These are phyloP conservation scores for Eulemur albifrons DNA, from an alignment of 2,797 vertebrate species.

Conservation along the genomic window DNA sequence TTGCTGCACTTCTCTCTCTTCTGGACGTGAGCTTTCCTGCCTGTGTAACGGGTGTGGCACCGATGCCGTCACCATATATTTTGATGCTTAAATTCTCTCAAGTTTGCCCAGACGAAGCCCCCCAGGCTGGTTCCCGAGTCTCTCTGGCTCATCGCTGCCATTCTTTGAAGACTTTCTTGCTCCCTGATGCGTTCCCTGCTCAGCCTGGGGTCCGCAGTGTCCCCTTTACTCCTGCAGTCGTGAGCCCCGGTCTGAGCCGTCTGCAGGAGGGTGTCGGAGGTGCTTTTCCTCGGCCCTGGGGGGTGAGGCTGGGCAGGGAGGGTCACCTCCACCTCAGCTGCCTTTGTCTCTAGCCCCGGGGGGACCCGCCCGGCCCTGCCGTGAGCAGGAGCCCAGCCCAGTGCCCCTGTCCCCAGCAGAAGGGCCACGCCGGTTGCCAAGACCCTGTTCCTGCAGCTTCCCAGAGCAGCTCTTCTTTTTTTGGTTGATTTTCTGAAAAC, in stretches of 20 bases:
- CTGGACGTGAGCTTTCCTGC: background rate
- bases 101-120: background rate
- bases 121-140: rapidly evolving
- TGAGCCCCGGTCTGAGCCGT: rapidly evolving
- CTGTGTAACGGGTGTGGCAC: no score
- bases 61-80: background rate
- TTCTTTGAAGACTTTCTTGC: background rate
- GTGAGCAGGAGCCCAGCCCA: no score
- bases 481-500: conserved; percentile 68
- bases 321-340: background rate
- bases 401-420: background rate
- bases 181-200: background rate
- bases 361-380: background rate
- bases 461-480: conserved; percentile 54
- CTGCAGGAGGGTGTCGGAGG: background rate
- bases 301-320: background rate
- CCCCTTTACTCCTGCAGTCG: background rate
- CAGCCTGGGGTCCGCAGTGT: rapidly evolving
- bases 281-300: background rate
- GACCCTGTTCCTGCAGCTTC: conserved; percentile 28
- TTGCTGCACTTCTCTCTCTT: no score
- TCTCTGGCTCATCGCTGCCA: background rate
- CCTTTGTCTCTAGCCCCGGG: conserved; percentile 46
- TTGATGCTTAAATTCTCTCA: background rate
- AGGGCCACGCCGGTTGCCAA: background rate